Evolutionary conservation across 64 coral and sea anemone genomes (phyloP).

Genomic region (Montipora sp.): DNA sequence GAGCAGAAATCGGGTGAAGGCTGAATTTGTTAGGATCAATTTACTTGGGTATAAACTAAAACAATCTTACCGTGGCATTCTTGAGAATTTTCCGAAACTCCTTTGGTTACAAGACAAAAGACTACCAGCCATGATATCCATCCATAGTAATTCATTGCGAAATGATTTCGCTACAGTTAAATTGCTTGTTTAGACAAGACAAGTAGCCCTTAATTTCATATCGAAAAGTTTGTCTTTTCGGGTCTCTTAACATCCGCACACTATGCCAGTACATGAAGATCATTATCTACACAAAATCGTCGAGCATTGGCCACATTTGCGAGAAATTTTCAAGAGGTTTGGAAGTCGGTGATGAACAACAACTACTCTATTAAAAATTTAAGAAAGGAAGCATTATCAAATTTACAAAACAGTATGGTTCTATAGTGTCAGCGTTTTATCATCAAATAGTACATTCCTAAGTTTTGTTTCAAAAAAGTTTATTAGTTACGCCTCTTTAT

Average conservation of each 20-base stretch:
- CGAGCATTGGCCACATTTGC: neutral
- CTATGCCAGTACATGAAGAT: neutral
- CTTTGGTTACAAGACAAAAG: neutral
- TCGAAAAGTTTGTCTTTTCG: neutral
- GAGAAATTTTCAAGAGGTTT: neutral
- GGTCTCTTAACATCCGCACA: neutral
- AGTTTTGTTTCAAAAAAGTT: neutral
- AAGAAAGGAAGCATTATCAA: constrained; percentile 31
- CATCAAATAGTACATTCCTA: neutral
- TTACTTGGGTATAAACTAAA: neutral
- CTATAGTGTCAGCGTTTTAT: neutral
- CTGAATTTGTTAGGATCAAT: neutral
- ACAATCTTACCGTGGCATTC: constrained; percentile 29
- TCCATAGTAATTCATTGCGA: neutral
- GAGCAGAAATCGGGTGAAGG: neutral
- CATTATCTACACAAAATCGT: neutral
- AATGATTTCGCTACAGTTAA: neutral
- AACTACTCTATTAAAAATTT: constrained; percentile 32
- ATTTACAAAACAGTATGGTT: constrained; percentile 35
- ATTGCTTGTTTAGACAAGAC: neutral
- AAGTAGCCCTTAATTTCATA: neutral
- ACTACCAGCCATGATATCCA: constrained; percentile 3
- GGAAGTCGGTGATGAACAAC: neutral
- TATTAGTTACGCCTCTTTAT: neutral
- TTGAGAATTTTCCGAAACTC: neutral